Conservation (phyloP, 2,797 vertebrate genomes). For the Ceryle rudis region DNA sequence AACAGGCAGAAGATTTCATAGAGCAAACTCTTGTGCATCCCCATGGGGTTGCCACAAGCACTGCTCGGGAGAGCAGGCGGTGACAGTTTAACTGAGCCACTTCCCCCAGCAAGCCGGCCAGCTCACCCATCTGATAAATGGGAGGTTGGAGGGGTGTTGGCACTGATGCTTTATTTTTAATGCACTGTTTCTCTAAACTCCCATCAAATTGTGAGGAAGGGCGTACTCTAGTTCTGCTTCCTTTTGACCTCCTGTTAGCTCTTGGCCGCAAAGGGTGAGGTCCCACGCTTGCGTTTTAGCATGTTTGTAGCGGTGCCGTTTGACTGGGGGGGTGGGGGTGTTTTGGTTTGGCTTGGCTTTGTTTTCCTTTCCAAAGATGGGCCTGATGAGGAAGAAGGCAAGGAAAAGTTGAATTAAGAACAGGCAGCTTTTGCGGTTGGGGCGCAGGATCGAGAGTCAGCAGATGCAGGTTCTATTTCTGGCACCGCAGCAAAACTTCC, state of each 20-base stretch:
- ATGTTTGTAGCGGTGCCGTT: not conserved
- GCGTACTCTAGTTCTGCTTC: constrained; percentile 1
- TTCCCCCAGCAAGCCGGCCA: not conserved
- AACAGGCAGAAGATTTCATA: not conserved
- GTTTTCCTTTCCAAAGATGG: not conserved
- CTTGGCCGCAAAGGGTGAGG: not conserved
- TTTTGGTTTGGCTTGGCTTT: not conserved
- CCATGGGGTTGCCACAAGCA: fast-evolving
- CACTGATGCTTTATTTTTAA: not conserved
- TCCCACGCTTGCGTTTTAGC: not conserved
- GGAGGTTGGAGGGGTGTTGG: not conserved
- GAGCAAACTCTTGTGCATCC: not conserved
- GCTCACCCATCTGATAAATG: not conserved
- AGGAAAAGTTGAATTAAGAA: not conserved
- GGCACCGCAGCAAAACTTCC: constrained; percentile 48
- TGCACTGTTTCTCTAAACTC: not conserved
- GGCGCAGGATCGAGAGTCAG: constrained; percentile 3
- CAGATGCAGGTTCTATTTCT: constrained; percentile 48
- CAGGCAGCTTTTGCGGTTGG: constrained; percentile 1
- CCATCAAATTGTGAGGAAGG: constrained; percentile 8
- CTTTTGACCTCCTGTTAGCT: not conserved
- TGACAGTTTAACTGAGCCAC: fast-evolving
- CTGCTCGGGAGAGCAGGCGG: not conserved
- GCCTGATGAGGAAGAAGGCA: not conserved
- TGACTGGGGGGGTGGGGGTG: not conserved